These are phyloP conservation scores for Condylostylus longicornis DNA, from an alignment of 1,140 invertebrate species.

Conservation along the genomic window DNA sequence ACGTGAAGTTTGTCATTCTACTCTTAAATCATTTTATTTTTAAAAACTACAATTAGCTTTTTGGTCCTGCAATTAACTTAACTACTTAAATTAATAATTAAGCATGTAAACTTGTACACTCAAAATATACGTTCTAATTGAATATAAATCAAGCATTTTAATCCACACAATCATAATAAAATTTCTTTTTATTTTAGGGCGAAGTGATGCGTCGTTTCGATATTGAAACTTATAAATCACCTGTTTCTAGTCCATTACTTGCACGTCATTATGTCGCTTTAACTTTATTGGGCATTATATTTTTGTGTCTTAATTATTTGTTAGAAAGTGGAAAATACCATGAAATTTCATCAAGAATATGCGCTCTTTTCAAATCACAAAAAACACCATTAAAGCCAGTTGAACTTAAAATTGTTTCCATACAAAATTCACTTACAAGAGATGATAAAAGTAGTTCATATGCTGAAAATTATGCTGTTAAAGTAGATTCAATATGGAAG, in stretches of 20 bases:
- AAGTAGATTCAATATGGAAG: slow-evolving; percentile 23
- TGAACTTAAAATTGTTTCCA: slow-evolving; percentile 20
- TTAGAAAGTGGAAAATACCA: slow-evolving; percentile 36
- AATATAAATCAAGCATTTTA: too few species aligned
- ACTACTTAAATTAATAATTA: too few species aligned
- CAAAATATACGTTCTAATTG: too few species aligned
- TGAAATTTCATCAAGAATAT: slow-evolving; percentile 9
- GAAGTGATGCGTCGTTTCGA: slow-evolving; percentile 41
- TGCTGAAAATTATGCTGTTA: slow-evolving; percentile 11
- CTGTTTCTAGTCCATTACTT: slow-evolving; percentile 38
- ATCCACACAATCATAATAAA: too few species aligned
- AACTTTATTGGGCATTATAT: slow-evolving; percentile 33
- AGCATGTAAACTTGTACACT: too few species aligned
- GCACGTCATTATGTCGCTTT: slow-evolving; percentile 38
- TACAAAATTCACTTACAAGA: slow-evolving; percentile 12
- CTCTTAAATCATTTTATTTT: too few species aligned
- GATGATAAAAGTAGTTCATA: slow-evolving; percentile 7
- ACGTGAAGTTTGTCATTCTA: too few species aligned
- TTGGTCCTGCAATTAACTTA: too few species aligned
- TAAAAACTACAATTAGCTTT: too few species aligned
- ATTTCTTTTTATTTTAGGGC: slow-evolving; percentile 29
- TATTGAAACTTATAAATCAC: slow-evolving; percentile 48
- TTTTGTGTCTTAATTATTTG: slow-evolving; percentile 39
- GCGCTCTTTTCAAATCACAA: slow-evolving; percentile 12
- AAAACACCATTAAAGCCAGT: slow-evolving; percentile 13